Evolutionary conservation across 1,140 invertebrate species (phyloP).

Genomic region (Pomacea maculata): DNA sequence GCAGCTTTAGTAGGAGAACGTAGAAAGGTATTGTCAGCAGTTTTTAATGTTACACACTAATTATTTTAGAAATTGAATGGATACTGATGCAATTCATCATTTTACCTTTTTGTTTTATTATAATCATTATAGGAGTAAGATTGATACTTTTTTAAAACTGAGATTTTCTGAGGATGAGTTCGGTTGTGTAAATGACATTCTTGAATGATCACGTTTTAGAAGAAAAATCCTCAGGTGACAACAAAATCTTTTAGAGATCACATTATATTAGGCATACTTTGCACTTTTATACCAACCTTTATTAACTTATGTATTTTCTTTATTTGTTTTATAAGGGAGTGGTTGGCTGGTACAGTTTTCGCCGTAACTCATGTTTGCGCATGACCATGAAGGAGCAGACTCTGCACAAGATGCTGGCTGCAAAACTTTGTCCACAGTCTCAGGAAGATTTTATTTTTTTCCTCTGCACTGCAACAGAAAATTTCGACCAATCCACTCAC

Average conservation of each 20-base stretch:
- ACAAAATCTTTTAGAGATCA: too few relatives aligned
- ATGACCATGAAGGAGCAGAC: slow-evolving; percentile 42
- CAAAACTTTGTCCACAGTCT: slow-evolving; percentile 13
- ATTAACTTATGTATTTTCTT: not conserved
- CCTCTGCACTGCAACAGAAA: slow-evolving; percentile 29
- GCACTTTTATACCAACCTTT: too few relatives aligned
- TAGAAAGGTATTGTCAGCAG: slow-evolving; percentile 7
- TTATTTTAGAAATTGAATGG: not conserved
- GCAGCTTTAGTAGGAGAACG: slow-evolving; percentile 21
- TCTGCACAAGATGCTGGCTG: slow-evolving; percentile 35
- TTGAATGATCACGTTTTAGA: too few relatives aligned
- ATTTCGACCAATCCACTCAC: slow-evolving; percentile 36
- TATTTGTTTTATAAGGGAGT: slow-evolving; percentile 41
- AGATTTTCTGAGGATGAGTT: too few relatives aligned
- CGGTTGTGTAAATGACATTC: too few relatives aligned
- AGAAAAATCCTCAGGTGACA: too few relatives aligned
- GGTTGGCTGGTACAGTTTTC: slow-evolving; percentile 53
- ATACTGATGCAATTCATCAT: not conserved
- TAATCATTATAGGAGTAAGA: too few relatives aligned
- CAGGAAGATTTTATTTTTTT: slow-evolving; percentile 40
- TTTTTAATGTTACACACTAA: not conserved
- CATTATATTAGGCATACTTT: too few relatives aligned
- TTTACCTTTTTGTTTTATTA: too few relatives aligned
- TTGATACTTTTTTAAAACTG: too few relatives aligned
- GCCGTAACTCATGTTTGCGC: slow-evolving; percentile 38